A percentile compares a stretch with the other conserved stretches of the same genome.
These are phyloP conservation scores for Amphipyra tragopoginis DNA, from an alignment of 2,888 invertebrate species.

Conservation along the genomic window DNA sequence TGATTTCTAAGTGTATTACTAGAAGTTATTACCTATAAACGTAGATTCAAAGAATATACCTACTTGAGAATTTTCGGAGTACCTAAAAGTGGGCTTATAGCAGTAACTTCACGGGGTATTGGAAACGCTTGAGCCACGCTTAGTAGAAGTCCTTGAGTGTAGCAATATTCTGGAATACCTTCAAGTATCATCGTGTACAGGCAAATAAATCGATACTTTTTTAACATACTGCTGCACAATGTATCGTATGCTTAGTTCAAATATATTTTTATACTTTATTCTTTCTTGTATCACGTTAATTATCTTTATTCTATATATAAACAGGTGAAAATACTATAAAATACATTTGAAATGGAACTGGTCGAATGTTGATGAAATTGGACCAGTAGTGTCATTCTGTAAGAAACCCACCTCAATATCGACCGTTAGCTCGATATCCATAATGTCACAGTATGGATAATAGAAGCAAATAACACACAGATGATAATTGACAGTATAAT, in stretches of 20 bases:
- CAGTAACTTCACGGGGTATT: slow-evolving; percentile 27
- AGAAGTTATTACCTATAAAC: not conserved
- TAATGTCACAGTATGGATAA: too few relatives aligned
- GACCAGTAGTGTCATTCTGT: too few relatives aligned
- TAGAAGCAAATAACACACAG: too few relatives aligned
- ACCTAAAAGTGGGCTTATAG: slow-evolving; percentile 5
- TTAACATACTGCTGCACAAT: not conserved
- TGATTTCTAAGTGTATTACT: slow-evolving; percentile 10
- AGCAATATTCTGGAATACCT: slow-evolving; percentile 25
- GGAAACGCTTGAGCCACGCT: slow-evolving; percentile 16
- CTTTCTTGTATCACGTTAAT: not conserved
- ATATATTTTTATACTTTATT: not conserved
- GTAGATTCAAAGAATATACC: not conserved
- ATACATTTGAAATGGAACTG: too few relatives aligned
- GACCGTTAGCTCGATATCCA: too few relatives aligned
- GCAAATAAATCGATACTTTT: slow-evolving; percentile 14
- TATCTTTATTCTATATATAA: too few relatives aligned
- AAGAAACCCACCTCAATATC: too few relatives aligned
- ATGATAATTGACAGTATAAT: too few relatives aligned
- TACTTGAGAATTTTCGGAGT: slow-evolving; percentile 2
- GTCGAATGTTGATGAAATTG: too few relatives aligned
- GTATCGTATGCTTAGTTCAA: not conserved
- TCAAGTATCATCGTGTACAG: slow-evolving; percentile 12
- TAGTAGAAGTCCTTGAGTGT: slow-evolving; percentile 25
- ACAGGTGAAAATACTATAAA: too few relatives aligned